Base-by-base conservation (phyloP, 2,797 vertebrate genomes). In the Podargus strigoides region DNA sequence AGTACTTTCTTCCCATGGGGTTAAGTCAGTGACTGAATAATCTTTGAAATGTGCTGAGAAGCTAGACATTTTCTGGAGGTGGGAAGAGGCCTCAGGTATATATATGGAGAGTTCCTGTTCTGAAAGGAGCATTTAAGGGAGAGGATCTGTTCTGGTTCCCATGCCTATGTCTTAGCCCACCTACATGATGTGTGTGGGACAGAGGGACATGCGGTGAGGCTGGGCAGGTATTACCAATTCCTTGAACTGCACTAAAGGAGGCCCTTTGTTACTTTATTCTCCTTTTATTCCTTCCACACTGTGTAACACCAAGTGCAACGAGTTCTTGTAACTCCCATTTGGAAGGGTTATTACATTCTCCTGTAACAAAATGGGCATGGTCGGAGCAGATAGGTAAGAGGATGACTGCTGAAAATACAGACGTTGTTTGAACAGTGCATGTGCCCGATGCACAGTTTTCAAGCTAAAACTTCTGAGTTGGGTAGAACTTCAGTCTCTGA, bases 241-340 rank as follows among this genome's bases (percentile, higher is more conserved):
- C 53, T 62, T 12, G 3, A 63, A 24, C 36, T 59, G 46, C 7
- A 7, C 11, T 49, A 24, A 69, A 74, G 46, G 21, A 27, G 28
- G 15, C 28, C 18, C n/a, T 49, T 87, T 4, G 1, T 74, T 41
- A 11, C 47, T 69, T 22, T 47, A 63, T 68, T 55, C 36, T 37
- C 36, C 67, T 59, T 59, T 36, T 60, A 16, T 74, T 83, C 47
- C 46, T 91, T 79, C 27, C 23, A 15, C 7, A 2, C 15, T 58
- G 2, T 53, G 1, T 49, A 46, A 26, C 19, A 39, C 26, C 16
- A 19, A n/a, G 36, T 26, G 47, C 39, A 24, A 20, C 0, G 4
- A 14, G 58, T 46, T 67, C 76, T 46, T 41, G 9, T 55, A 26
- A 28, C 22, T 89, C 36, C 41, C 9, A 2, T 68, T 75, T 85